These are phyloP conservation scores for Coreius guichenoti DNA, from an alignment of 2,797 vertebrate species.

Conservation along the genomic window DNA sequence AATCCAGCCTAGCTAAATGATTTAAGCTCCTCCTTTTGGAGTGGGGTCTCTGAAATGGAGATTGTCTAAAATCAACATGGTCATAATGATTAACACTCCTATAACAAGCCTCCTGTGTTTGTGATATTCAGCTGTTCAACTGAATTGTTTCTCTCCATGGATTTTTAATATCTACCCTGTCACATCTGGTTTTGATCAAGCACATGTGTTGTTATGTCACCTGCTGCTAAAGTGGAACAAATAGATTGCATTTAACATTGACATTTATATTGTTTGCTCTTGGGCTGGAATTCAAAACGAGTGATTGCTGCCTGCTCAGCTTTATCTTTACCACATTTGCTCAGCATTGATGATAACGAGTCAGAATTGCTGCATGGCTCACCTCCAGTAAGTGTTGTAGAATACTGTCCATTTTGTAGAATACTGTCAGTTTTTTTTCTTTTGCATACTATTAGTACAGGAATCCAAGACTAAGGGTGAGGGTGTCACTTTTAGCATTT, in stretches of 20 bases:
- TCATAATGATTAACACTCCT: neutral
- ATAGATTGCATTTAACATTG: constrained; percentile 58
- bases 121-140: constrained; percentile 33
- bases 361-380: neutral
- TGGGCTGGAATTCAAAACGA: constrained; percentile 18
- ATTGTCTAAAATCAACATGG: neutral
- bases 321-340: constrained; percentile 17
- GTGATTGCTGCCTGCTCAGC: neutral
- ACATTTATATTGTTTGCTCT: constrained; percentile 59
- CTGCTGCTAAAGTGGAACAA: constrained; percentile 35
- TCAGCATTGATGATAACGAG: neutral
- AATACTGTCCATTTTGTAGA: neutral
- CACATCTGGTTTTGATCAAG: constrained; percentile 57
- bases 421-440: neutral
- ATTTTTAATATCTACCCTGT: constrained; percentile 59
- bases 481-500: neutral
- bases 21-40: neutral
- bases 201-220: constrained; percentile 17
- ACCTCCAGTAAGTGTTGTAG: neutral
- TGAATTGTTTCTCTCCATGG: constrained; percentile 48
- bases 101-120: constrained; percentile 4
- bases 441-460: neutral
- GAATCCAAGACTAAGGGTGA: neutral
- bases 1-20: neutral
- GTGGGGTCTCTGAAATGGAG: neutral